phyloP scores from a whole-genome alignment of 2,113 vertebrate genomes.

The Chionomys nivalis region DNA sequence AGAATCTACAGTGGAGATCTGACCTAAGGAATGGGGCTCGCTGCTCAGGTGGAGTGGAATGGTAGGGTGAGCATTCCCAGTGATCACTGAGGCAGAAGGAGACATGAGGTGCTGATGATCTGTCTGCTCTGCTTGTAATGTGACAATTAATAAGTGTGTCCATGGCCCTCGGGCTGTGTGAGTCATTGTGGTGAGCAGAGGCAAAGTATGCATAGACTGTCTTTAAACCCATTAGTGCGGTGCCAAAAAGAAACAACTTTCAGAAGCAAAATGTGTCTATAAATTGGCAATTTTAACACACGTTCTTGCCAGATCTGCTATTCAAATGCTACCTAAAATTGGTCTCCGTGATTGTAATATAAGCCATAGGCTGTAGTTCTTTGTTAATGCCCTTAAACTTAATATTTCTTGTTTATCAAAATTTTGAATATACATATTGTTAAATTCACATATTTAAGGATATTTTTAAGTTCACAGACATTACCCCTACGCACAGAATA shows the following conservation, averaged over 20 bases:
- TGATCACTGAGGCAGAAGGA: neutral
- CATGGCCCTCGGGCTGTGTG: neutral
- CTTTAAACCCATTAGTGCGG: neutral
- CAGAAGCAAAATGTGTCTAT: neutral
- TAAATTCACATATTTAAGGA: neutral
- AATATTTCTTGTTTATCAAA: constrained; percentile 9
- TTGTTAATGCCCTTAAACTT: neutral
- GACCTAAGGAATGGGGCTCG: neutral
- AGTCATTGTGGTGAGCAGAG: neutral
- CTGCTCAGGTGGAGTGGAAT: neutral
- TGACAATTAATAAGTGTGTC: neutral
- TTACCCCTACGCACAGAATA: neutral
- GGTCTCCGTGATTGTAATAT: neutral
- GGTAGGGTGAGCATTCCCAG: neutral
- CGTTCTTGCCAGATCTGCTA: neutral
- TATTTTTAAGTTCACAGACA: neutral
- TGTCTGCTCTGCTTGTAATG: neutral
- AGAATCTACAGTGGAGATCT: neutral
- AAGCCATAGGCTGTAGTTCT: neutral
- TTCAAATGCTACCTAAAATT: neutral
- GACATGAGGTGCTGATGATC: neutral
- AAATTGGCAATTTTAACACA: neutral
- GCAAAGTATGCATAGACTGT: neutral
- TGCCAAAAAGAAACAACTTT: constrained; percentile 13
- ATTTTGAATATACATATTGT: neutral